Percentiles rank a stretch among this genome's conserved stretches.
phyloP scores from a whole-genome alignment of 2,888 invertebrate genomes.

The Drosophila formosana region DNA sequence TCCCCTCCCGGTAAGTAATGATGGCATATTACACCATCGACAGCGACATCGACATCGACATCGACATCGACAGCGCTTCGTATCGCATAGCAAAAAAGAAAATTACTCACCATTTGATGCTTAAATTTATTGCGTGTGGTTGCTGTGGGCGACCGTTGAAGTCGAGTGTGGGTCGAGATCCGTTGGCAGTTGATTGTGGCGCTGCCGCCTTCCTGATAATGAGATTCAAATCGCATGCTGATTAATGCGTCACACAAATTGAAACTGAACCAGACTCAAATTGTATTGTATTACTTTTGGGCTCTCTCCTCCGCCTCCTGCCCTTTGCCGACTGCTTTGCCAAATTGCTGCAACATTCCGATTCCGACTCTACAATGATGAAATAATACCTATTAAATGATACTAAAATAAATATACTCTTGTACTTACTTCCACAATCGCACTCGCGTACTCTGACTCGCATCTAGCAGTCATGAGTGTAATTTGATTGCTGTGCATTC shows the following conservation, averaged over 20 bases:
- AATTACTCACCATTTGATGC: slow-evolving; percentile 77
- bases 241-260: slow-evolving; percentile 76
- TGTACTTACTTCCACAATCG: neutral
- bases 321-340: slow-evolving; percentile 10
- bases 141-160: slow-evolving; percentile 24
- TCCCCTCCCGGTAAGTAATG: slow-evolving; percentile 62
- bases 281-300: slow-evolving; percentile 6
- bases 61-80: slow-evolving; percentile 13
- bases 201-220: slow-evolving; percentile 53
- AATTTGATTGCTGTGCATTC: slow-evolving; percentile 10
- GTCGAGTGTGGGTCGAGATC: neutral
- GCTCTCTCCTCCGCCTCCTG: neutral
- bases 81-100: slow-evolving; percentile 43
- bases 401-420: slow-evolving; percentile 8
- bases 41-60: neutral
- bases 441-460: neutral
- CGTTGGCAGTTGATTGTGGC: neutral
- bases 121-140: slow-evolving; percentile 68
- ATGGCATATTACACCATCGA: slow-evolving; percentile 54
- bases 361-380: slow-evolving; percentile 15
- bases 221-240: slow-evolving; percentile 78
- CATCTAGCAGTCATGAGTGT: slow-evolving; percentile 5
- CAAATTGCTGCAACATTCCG: slow-evolving; percentile 28
- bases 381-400: slow-evolving; percentile 21
- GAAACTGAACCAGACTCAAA: slow-evolving; percentile 59